These are phyloP conservation scores for Melangyna quadrimaculata DNA, from an alignment of 2,888 invertebrate species.

Conservation along the genomic window DNA sequence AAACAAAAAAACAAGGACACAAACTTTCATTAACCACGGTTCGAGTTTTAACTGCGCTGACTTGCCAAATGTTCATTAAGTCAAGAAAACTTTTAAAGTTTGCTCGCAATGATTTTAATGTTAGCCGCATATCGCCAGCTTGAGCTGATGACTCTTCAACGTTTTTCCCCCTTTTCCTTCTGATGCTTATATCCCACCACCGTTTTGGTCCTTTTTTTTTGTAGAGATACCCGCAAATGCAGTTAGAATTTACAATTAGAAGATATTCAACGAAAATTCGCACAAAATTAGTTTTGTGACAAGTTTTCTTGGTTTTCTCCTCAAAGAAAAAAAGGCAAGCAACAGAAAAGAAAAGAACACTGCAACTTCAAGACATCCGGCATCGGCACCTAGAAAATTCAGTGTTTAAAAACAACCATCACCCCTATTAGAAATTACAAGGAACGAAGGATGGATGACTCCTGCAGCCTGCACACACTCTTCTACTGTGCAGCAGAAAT, in stretches of 20 bases:
- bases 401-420: slow-evolving; percentile 34
- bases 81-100: slow-evolving; percentile 63
- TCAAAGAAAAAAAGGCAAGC: neutral
- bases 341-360: neutral
- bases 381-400: slow-evolving; percentile 11
- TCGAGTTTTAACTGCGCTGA: slow-evolving; percentile 58
- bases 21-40: slow-evolving; percentile 61
- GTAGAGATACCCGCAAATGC: slow-evolving; percentile 45
- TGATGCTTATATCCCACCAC: too few relatives aligned
- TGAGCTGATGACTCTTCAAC: slow-evolving; percentile 24
- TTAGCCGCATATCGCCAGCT: slow-evolving; percentile 32
- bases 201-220: slow-evolving; percentile 8
- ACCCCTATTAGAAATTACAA: neutral
- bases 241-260: slow-evolving; percentile 66
- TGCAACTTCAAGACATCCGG: slow-evolving; percentile 7
- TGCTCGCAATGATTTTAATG: slow-evolving; percentile 49
- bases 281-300: slow-evolving; percentile 66
- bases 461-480: neutral
- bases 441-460: neutral
- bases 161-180: neutral
- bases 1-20: neutral
- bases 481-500: neutral
- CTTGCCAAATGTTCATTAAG: slow-evolving; percentile 65
- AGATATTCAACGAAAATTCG: slow-evolving; percentile 47
- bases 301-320: slow-evolving; percentile 32